Percentiles rank a stretch among this genome's conserved stretches.
phyloP scores from a whole-genome alignment of 1,140 invertebrate species.

The Drosophila tristis region DNA sequence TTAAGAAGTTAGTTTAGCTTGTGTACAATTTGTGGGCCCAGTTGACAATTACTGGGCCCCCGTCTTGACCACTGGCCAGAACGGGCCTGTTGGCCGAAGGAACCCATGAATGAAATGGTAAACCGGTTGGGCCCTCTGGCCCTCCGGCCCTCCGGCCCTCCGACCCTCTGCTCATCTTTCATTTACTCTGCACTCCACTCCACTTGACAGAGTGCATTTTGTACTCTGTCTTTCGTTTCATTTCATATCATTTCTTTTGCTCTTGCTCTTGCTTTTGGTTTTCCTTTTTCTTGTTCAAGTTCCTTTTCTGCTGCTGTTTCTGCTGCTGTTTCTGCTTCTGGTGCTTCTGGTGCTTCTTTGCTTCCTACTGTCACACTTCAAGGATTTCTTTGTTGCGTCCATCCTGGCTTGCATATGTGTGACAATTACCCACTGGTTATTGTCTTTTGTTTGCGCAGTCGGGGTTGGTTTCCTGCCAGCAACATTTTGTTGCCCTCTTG shows the following conservation, averaged over 20 bases:
- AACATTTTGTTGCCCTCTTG: slow-evolving; percentile 6
- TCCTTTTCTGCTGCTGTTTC: slow-evolving; percentile 1
- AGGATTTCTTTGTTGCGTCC: slow-evolving; percentile 77
- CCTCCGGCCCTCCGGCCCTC: slow-evolving; percentile 20
- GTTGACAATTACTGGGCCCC: slow-evolving; percentile 50
- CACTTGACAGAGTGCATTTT: slow-evolving; percentile 45
- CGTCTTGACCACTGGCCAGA: slow-evolving; percentile 45
- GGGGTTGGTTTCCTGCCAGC: slow-evolving; percentile 43
- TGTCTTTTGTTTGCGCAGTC: slow-evolving; percentile 38
- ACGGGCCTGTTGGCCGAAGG: slow-evolving; percentile 13
- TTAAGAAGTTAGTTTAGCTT: slow-evolving; percentile 81
- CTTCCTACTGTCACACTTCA: slow-evolving; percentile 81
- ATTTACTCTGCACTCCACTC: slow-evolving; percentile 76
- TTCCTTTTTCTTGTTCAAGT: neutral
- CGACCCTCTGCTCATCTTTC: slow-evolving; percentile 58
- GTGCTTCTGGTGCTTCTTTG: slow-evolving; percentile 40
- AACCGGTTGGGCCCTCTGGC: slow-evolving; percentile 59
- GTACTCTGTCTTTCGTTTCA: slow-evolving; percentile 7
- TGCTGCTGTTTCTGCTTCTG: slow-evolving; percentile 31
- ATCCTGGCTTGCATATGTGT: slow-evolving; percentile 69
- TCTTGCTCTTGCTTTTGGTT: neutral
- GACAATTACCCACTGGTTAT: slow-evolving; percentile 71
- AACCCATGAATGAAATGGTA: slow-evolving; percentile 78
- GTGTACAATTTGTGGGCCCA: slow-evolving; percentile 75
- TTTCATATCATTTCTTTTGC: slow-evolving; percentile 15